Percentiles rank a stretch among this genome's conserved stretches.
phyloP scores from a whole-genome alignment of 1,140 invertebrate genomes.

The Phthorimaea operculella region DNA sequence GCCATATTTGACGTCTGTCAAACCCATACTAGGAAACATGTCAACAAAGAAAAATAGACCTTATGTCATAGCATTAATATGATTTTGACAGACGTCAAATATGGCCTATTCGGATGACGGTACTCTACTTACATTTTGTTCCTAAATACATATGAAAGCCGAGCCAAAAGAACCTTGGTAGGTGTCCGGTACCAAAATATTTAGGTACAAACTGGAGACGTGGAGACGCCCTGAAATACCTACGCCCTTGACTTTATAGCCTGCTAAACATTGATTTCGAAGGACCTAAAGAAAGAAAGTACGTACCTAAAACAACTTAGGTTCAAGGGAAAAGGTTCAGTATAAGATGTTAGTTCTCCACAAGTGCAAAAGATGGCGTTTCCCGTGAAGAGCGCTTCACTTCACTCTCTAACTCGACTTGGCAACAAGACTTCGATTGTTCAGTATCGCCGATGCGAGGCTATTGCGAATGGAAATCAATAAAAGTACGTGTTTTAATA shows the following conservation, averaged over 20 bases:
- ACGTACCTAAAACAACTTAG: not conserved
- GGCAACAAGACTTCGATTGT: not conserved
- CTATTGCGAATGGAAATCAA: not conserved
- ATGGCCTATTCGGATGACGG: too few relatives aligned
- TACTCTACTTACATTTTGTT: too few relatives aligned
- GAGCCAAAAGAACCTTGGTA: too few relatives aligned
- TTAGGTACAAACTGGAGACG: not conserved
- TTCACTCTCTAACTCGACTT: not conserved
- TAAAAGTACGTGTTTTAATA: not conserved
- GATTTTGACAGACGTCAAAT: too few relatives aligned
- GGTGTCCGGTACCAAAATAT: too few relatives aligned
- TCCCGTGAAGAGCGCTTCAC: not conserved
- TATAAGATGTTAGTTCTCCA: not conserved
- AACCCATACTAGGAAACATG: too few relatives aligned
- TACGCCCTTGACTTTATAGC: not conserved
- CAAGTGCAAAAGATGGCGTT: not conserved
- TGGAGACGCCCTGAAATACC: not conserved
- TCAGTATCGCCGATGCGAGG: not conserved
- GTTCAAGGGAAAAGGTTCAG: not conserved
- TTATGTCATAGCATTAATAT: too few relatives aligned
- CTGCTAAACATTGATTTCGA: not conserved
- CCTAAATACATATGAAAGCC: too few relatives aligned
- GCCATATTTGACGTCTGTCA: too few relatives aligned
- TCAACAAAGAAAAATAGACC: too few relatives aligned
- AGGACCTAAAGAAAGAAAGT: not conserved